A percentile compares a stretch with the other conserved stretches of the same genome.
phyloP scores from a whole-genome alignment of 2,113 vertebrate species.

The Istiophorus platypterus region DNA sequence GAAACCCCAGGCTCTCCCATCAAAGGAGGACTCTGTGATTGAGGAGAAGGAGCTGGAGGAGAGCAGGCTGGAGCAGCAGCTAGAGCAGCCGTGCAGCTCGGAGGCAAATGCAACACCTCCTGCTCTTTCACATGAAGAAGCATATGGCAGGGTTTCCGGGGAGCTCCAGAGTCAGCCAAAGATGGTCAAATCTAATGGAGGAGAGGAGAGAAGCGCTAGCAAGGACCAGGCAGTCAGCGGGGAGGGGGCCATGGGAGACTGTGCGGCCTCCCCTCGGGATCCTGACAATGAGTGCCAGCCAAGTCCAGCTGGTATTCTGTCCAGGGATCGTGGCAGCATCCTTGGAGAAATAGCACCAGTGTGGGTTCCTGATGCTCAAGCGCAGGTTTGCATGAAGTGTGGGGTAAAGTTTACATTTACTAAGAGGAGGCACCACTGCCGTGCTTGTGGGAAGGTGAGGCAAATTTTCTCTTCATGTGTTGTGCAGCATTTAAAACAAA shows the following conservation, averaged over 20 bases:
- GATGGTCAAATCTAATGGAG: conserved; percentile 1
- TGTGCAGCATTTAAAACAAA: not conserved
- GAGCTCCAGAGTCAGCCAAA: conserved; percentile 74
- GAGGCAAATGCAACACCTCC: conserved; percentile 69
- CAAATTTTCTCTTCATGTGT: not conserved
- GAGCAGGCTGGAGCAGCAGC: conserved; percentile 91
- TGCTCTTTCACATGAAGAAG: conserved; percentile 83
- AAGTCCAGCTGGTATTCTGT: conserved; percentile 86
- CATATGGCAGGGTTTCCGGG: conserved; percentile 81
- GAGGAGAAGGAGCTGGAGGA: conserved; percentile 99
- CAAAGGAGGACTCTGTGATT: conserved; percentile 97
- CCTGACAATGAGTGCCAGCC: conserved; percentile 89
- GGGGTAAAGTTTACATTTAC: conserved; percentile 97
- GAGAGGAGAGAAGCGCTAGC: conserved; percentile 36
- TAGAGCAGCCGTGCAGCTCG: conserved; percentile 86
- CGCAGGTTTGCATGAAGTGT: conserved; percentile 98
- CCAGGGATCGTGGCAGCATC: conserved; percentile 88
- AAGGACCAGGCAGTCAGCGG: conserved; percentile 71
- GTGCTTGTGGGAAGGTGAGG: conserved; percentile 97
- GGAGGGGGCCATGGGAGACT: conserved; percentile 71
- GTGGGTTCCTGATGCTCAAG: conserved; percentile 97
- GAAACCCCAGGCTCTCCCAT: conserved; percentile 76
- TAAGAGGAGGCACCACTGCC: conserved; percentile 97
- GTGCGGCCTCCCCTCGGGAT: conserved; percentile 83
- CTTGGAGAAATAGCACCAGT: conserved; percentile 94